Base-by-base conservation (phyloP, 2,888 invertebrate species). In the Dolichopus griseipennis region DNA sequence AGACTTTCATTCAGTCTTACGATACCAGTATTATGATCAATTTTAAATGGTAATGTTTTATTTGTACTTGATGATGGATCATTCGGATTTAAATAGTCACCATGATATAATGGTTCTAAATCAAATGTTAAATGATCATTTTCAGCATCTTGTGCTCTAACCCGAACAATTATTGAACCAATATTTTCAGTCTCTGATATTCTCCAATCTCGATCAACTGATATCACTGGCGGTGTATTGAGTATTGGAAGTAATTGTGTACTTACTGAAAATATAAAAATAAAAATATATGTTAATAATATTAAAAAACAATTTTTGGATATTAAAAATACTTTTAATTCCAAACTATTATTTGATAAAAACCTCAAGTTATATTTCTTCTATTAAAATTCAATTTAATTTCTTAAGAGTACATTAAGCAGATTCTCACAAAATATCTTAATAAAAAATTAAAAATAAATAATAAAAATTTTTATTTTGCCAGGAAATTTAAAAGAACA, bases 1-100 rank as follows among this genome's bases (percentile, higher is more conserved):
- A 94, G 83, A 0, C 91, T 89, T 76, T 92, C 89, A 75, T 92
- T 93, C 66, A 93, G 85, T 74, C 87, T 89, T 67, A 94, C 90
- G 7, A 87, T 87, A 41, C 94, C 94, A 0, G 89, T 90, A 5
- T 82, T 81, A 61, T 87, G 85, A 79, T 94, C 87, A 70, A 95
- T 93, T 64, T 84, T 81, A 78, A 94, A 94, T 1, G 93, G 93
- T 27, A 90, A 83, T 6, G 74, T 75, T 71, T 73, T 72, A 69
- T 70, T 71, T 33, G 69, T 72, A 4, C 67, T 69, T 41, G 70
- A 71, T 18, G 67, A 70, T 1, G 66, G 71, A 63, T 76, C 73
- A 9, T 72, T 71, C 21, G 76, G 77, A 64, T 73, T 68, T 15
- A 72, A 70, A 27, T 72, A 73, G 66, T 75, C 74, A 66, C 79